Conservation (phyloP, 30 jellyfish, hydroid and myxozoan genomes). For the Nemopilema nomurai region DNA sequence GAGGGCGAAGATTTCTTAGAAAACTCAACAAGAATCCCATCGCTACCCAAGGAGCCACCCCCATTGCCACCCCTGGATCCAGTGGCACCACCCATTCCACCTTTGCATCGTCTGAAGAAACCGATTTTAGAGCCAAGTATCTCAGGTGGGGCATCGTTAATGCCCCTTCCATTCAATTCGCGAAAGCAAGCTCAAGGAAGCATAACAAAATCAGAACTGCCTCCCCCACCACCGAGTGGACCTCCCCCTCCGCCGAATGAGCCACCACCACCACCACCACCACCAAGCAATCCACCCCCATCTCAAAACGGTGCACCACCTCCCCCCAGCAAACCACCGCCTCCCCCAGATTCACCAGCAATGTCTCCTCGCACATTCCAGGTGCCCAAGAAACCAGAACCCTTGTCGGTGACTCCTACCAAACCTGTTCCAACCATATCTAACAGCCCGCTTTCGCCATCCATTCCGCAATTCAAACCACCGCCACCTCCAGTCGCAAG, state of each 20-base stretch:
- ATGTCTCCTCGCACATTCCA: background rate
- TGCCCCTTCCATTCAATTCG: constrained; percentile 15
- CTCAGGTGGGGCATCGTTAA: background rate
- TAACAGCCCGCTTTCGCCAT: constrained; percentile 13
- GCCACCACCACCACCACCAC: constrained; percentile 53
- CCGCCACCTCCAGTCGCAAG: constrained; percentile 50
- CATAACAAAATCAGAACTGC: background rate
- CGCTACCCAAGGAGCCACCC: constrained; percentile 33
- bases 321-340: constrained; percentile 23
- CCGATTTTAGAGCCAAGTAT: background rate
- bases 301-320: constrained; percentile 47
- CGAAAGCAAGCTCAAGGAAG: background rate
- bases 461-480: constrained; percentile 40
- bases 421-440: background rate
- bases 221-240: constrained; percentile 16
- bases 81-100: constrained; percentile 38
- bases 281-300: constrained; percentile 18
- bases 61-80: constrained; percentile 48
- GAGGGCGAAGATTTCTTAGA: constrained; percentile 50
- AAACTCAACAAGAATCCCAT: constrained; percentile 26
- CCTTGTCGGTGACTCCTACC: background rate
- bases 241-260: constrained; percentile 43
- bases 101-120: constrained; percentile 15
- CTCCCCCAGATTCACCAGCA: constrained; percentile 3
- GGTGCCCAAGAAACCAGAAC: background rate